phyloP scores from a whole-genome alignment of 2,797 vertebrate genomes.

The Hydrolagus colliei region DNA sequence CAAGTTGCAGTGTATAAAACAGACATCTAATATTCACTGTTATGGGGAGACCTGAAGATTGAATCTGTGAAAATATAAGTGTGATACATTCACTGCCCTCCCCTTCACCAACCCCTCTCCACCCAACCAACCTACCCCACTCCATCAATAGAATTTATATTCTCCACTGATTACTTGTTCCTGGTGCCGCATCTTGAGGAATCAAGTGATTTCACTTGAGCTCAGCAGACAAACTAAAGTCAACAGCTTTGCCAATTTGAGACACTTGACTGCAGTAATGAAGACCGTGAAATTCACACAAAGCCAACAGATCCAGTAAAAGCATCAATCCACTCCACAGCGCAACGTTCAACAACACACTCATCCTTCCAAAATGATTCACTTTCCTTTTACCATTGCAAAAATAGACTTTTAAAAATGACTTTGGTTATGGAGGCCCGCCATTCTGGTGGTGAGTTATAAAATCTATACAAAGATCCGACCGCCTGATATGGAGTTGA shows the following conservation, averaged over 20 bases:
- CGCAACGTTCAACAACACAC: slow-evolving; percentile 1
- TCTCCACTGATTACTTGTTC: background rate
- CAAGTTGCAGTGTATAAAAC: no score
- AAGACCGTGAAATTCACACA: background rate
- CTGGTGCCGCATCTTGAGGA: background rate
- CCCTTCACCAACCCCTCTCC: no score
- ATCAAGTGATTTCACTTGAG: background rate
- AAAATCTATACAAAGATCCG: background rate
- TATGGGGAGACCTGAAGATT: no score
- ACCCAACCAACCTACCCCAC: no score
- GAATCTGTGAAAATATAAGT: no score
- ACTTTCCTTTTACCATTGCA: background rate
- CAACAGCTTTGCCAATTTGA: no score
- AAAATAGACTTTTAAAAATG: slow-evolving; percentile 4
- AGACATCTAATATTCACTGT: no score
- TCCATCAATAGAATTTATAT: no score
- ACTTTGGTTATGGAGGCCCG: slow-evolving; percentile 29
- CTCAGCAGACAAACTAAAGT: no score
- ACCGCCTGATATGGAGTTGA: slow-evolving; percentile 17
- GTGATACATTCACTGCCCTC: no score
- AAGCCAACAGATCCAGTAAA: background rate
- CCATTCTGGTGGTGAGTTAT: background rate
- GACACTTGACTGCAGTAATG: background rate
- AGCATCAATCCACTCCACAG: background rate
- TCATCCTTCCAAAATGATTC: background rate